Evolutionary conservation across 2,888 invertebrate species (phyloP).

Genomic region (Hemaris fuciformis): DNA sequence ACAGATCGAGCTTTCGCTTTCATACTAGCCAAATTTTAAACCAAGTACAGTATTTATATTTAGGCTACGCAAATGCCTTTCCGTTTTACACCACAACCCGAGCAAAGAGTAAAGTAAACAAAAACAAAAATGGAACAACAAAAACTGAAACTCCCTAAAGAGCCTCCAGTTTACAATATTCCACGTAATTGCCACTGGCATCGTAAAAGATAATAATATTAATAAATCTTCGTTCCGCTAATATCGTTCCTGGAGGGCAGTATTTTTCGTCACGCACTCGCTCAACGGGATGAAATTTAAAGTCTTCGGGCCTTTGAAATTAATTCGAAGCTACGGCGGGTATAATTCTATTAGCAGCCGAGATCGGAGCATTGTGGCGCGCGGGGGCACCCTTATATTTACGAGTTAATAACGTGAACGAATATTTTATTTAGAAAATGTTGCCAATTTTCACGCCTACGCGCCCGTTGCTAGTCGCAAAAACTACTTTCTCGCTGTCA

Average conservation of each 20-base stretch:
- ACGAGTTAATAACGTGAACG: constrained; percentile 54
- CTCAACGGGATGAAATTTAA: constrained; percentile 50
- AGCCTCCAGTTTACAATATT: not conserved
- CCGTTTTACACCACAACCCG: not conserved
- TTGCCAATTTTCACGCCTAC: constrained; percentile 9
- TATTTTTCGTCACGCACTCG: constrained; percentile 35
- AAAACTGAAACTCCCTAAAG: not conserved
- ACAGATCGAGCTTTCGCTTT: no score
- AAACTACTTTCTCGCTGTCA: constrained; percentile 4
- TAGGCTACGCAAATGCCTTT: no score
- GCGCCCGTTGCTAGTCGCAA: not conserved
- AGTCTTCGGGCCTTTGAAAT: constrained; percentile 54
- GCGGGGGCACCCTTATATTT: constrained; percentile 47
- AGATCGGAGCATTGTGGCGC: constrained; percentile 40
- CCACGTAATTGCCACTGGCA: not conserved
- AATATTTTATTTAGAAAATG: constrained; percentile 36
- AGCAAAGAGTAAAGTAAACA: not conserved
- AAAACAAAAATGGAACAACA: not conserved
- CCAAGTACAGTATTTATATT: no score
- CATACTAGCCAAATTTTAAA: no score
- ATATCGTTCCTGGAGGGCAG: constrained; percentile 10
- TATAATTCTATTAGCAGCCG: constrained; percentile 64
- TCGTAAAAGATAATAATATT: constrained; percentile 6
- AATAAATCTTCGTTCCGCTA: not conserved
- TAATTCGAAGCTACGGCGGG: constrained; percentile 61